Evolutionary conservation across 2,888 invertebrate genomes (phyloP), one percentile per base, ranked within the genome.

Genomic region (Drosophila quinaria): DNA sequence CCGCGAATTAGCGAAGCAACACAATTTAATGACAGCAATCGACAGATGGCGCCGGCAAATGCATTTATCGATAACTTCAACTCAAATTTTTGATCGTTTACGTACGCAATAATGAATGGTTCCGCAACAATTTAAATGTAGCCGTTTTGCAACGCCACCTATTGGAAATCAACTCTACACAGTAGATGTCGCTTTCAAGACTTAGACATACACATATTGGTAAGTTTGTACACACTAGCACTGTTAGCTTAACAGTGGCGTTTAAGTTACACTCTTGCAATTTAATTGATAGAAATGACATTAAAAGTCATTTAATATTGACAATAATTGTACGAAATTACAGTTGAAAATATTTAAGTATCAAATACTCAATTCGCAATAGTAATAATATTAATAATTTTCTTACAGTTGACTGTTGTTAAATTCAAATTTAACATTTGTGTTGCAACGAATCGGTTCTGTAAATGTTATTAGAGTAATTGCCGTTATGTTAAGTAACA

Each of bases 401-500:
- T 13, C 13, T n/a, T 13, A 3, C 13, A 13, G 22, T 22, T 6
- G 22, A 1, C 35, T 9, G 37, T n/a, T 35, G 35, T 35, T 37
- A 25, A 37, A 25, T 51, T 51, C 37, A 51, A 51, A 25, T n/a
- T 10, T 35, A 22, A 37, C 51, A 51, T 22, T 19, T 10, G 1
- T 9, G n/a, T 8, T n/a, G 8, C 13, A 35, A 9, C 25, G 3
- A 31, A 29, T 13, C 11, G 56, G 22, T 3, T 11, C 0, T 15
- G 29, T 19, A 2, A 33, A 58, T 50, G 64, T 54, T 44, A 49
- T 33, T 13, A 1, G 1, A 13, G 6, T 22, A 8, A 33, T 19
- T 25, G 42, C 33, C 35, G 41, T 29, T 41, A 52, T 65, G 67
- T 67, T 56, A 74, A 67, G n/a, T 39, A 54, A 59, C 70, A 75